These are phyloP conservation scores for Lepidurus apus DNA, from an alignment of 1,140 invertebrate genomes.

Conservation along the genomic window DNA sequence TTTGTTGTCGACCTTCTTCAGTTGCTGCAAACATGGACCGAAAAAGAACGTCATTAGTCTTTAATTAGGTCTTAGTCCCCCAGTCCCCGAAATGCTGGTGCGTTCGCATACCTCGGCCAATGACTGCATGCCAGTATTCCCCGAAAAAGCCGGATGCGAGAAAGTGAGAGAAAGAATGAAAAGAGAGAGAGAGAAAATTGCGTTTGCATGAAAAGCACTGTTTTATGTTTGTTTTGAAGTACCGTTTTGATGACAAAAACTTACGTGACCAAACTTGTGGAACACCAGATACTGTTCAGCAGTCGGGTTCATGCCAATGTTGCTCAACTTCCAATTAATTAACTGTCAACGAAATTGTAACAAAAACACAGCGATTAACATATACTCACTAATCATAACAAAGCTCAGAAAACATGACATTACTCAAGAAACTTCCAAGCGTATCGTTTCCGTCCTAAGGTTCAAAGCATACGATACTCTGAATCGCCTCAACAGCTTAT, in stretches of 20 bases:
- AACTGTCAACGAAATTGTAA: slow-evolving; percentile 48
- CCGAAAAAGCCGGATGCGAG: slow-evolving; percentile 23
- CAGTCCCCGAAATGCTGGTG: neutral
- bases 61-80: neutral
- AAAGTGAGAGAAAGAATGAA: slow-evolving; percentile 26
- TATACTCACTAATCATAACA: neutral
- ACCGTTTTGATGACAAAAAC: slow-evolving; percentile 44
- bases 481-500: too few species aligned
- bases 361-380: neutral
- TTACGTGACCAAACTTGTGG: slow-evolving; percentile 87
- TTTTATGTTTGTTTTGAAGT: slow-evolving; percentile 17
- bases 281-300: slow-evolving; percentile 78
- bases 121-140: slow-evolving; percentile 23
- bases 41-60: neutral
- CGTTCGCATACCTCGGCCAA: neutral
- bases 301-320: slow-evolving; percentile 59
- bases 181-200: slow-evolving; percentile 27
- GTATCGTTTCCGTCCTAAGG: neutral
- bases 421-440: neutral
- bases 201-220: slow-evolving; percentile 4
- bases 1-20: slow-evolving; percentile 52
- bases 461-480: neutral
- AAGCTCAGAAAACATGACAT: neutral
- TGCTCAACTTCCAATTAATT: slow-evolving; percentile 62
- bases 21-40: neutral